Evolutionary conservation across 2,888 invertebrate species (phyloP).

Genomic region (Erynnis tages): DNA sequence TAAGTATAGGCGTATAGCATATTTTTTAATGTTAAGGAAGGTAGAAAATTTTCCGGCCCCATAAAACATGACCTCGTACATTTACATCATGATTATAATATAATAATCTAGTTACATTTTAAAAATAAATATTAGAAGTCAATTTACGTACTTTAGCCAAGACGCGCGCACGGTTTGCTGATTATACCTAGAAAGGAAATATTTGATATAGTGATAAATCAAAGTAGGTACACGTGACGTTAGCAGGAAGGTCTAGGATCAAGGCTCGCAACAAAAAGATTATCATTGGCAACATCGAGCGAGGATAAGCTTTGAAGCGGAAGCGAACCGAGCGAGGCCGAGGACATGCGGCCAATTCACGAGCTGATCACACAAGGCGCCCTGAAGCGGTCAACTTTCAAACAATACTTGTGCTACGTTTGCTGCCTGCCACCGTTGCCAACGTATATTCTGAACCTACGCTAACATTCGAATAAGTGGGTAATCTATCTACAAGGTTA

Average conservation of each 20-base stretch:
- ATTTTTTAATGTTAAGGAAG: conserved; percentile 4
- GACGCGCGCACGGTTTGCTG: conserved; percentile 78
- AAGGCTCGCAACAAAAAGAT: conserved; percentile 72
- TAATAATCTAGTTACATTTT: background rate
- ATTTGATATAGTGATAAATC: conserved; percentile 45
- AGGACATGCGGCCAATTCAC: conserved; percentile 74
- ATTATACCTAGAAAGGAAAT: conserved; percentile 81
- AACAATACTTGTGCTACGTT: conserved; percentile 25
- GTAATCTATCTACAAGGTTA: conserved; percentile 4
- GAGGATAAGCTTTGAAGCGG: conserved; percentile 77
- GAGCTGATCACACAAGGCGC: conserved; percentile 53
- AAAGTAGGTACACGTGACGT: conserved; percentile 50
- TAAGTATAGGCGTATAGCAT: too few species aligned
- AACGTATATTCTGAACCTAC: conserved; percentile 15
- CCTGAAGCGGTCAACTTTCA: conserved; percentile 53
- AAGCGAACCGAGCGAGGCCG: conserved; percentile 74
- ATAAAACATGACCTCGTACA: conserved; percentile 10
- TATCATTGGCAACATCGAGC: conserved; percentile 71
- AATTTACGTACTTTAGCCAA: conserved; percentile 77
- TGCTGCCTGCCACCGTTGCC: conserved; percentile 13
- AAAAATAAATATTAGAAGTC: conserved; percentile 30
- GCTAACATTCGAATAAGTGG: conserved; percentile 4
- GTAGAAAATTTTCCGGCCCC: conserved; percentile 7
- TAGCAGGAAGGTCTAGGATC: conserved; percentile 69
- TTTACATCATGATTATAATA: conserved; percentile 3